Conservation (phyloP, 2,888 invertebrate genomes). For the Cylindroiulus punctatus region DNA sequence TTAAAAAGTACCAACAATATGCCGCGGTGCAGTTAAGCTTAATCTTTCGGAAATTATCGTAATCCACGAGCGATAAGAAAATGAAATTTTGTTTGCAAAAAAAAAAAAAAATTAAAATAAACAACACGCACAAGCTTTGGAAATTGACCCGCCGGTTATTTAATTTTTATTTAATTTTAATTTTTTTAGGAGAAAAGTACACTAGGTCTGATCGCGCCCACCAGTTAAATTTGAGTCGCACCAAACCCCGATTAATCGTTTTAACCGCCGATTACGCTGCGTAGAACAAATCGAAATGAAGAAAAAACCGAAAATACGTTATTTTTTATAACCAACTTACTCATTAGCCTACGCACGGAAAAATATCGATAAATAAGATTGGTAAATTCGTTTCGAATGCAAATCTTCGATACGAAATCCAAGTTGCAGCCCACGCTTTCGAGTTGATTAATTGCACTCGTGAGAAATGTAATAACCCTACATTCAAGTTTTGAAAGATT, state of each 20-base stretch:
- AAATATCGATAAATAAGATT: conserved; percentile 14
- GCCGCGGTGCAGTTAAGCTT: not conserved
- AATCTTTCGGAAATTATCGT: not conserved
- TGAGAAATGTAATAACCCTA: conserved; percentile 9
- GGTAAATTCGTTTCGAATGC: not conserved
- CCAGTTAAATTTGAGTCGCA: not conserved
- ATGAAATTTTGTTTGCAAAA: not conserved
- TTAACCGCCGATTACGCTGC: not conserved
- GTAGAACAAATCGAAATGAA: not conserved
- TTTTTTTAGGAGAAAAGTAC: not conserved
- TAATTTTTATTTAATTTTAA: not conserved
- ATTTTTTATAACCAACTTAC: not conserved
- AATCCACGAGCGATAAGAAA: conserved; percentile 4
- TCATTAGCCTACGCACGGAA: not conserved
- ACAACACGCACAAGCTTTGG: conserved; percentile 2
- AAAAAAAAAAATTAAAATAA: not conserved
- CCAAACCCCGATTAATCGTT: not conserved
- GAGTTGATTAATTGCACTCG: not conserved
- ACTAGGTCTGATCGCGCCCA: not conserved
- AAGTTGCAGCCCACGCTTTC: not conserved
- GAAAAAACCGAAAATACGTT: not conserved
- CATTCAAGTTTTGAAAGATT: not conserved
- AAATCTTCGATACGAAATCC: not conserved
- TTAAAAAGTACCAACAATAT: not conserved
- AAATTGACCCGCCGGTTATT: not conserved